Conservation (phyloP, 2,113 vertebrate genomes). For the Xiphorhynchus elegans region DNA sequence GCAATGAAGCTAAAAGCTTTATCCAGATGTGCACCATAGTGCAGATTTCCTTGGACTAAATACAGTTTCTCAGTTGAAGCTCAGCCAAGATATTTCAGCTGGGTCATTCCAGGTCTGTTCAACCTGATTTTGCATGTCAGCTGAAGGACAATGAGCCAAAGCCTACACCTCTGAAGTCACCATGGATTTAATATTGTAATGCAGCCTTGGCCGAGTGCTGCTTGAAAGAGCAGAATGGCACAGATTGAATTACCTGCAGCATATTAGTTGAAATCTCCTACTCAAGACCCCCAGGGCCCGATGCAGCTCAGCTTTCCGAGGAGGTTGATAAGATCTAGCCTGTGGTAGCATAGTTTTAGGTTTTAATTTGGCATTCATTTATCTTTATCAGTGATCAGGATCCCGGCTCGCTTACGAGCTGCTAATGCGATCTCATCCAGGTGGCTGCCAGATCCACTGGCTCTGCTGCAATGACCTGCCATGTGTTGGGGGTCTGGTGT, state of each 20-base stretch:
- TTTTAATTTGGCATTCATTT: conserved; percentile 50
- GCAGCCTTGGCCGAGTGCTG: background rate
- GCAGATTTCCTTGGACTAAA: background rate
- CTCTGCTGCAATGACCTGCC: background rate
- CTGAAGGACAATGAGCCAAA: conserved; percentile 39
- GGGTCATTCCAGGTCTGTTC: conserved; percentile 16
- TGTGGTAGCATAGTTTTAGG: background rate
- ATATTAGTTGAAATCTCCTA: background rate
- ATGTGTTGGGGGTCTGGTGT: fast-evolving
- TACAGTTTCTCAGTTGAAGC: background rate
- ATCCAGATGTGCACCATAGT: background rate
- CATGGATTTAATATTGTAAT: conserved; percentile 24
- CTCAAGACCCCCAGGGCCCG: background rate
- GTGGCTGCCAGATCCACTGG: background rate
- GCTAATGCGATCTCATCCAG: background rate
- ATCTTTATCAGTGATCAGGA: background rate
- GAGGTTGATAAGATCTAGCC: conserved; percentile 26
- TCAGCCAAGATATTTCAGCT: background rate
- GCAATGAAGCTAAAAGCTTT: background rate
- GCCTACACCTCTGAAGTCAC: conserved; percentile 26
- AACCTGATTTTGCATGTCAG: conserved; percentile 23
- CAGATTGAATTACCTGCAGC: conserved; percentile 45
- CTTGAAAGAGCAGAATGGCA: background rate
- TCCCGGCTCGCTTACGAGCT: fast-evolving
- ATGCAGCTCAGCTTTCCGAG: conserved; percentile 34